Evolutionary conservation across 2,113 vertebrate species (phyloP).

Genomic region (Mus musculus): GRCm39 chr16:70298001-70298500

Average conservation of each 20-base stretch:
- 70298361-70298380: conserved; percentile 60
- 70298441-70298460: not conserved
- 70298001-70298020: not conserved
- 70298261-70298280: conserved; percentile 24
- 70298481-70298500: conserved; percentile 44
- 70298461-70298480: not conserved
- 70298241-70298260: conserved; percentile 38
- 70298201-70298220: conserved; percentile 12
- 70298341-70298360: conserved; percentile 60
- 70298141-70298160: not conserved
- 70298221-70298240: not conserved
- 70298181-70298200: not conserved
- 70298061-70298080: no score
- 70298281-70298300: not conserved
- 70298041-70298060: no score
- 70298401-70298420: conserved; percentile 53
- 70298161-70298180: conserved; percentile 19
- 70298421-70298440: conserved; percentile 71
- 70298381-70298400: conserved; percentile 63
- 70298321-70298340: not conserved
- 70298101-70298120: not conserved
- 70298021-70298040: not conserved
- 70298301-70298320: conserved; percentile 48
- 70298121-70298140: not conserved
- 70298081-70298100: not conserved